Conservation (phyloP, 2,113 vertebrate genomes). For the Misgurnus anguillicaudatus region DNA sequence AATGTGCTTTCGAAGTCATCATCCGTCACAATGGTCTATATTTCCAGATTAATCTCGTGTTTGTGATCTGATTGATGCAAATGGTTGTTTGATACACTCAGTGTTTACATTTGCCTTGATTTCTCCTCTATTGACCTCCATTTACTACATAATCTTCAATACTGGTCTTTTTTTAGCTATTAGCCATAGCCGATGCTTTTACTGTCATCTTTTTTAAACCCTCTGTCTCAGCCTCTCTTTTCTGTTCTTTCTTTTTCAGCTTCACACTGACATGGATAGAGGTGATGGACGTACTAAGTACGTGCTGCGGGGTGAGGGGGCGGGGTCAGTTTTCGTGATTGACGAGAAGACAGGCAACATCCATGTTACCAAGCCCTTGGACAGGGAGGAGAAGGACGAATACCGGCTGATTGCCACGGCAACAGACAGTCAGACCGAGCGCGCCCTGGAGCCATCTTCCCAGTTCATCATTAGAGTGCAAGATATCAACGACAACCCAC, state of each 20-base stretch:
- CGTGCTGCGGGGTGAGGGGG: slow-evolving; percentile 87
- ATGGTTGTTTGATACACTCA: slow-evolving; percentile 20
- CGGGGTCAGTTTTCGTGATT: slow-evolving; percentile 90
- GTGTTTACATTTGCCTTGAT: slow-evolving; percentile 7
- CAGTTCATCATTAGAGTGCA: slow-evolving; percentile 92
- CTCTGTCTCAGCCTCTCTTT: not conserved
- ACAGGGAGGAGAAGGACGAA: slow-evolving; percentile 89
- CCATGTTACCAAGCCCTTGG: slow-evolving; percentile 90
- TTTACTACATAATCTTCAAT: slow-evolving; percentile 55
- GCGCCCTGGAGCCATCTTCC: slow-evolving; percentile 87
- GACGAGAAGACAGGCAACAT: slow-evolving; percentile 93
- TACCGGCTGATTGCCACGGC: slow-evolving; percentile 87
- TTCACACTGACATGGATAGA: slow-evolving; percentile 89
- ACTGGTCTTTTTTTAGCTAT: not conserved
- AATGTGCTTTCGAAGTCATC: slow-evolving; percentile 8
- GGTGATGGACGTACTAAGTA: slow-evolving; percentile 89
- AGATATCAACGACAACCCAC: slow-evolving; percentile 92
- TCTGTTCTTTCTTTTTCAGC: slow-evolving; percentile 63
- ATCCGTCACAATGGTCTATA: not conserved
- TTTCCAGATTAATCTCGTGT: slow-evolving; percentile 15
- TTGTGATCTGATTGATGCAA: slow-evolving; percentile 19
- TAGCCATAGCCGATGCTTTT: not conserved
- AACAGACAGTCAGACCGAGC: slow-evolving; percentile 85
- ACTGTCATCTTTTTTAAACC: slow-evolving; percentile 16
- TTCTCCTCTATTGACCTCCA: slow-evolving; percentile 30